These are phyloP conservation scores for Aratinga solstitialis DNA, from an alignment of 2,797 vertebrate genomes.

Conservation along the genomic window DNA sequence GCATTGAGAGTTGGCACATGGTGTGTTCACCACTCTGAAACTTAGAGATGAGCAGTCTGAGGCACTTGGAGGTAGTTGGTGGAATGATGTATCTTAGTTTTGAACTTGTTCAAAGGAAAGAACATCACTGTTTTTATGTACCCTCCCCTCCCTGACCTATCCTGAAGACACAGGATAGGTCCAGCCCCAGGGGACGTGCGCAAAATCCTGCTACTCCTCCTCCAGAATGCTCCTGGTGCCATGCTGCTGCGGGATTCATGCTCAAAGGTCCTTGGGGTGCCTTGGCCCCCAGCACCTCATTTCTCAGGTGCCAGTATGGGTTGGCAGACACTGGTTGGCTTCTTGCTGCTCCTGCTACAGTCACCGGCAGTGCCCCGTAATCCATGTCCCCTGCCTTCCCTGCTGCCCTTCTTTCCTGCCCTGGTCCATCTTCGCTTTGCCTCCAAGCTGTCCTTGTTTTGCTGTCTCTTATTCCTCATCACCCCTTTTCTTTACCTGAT, in stretches of 20 bases:
- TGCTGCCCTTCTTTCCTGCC: background rate
- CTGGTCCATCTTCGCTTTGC: background rate
- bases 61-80: background rate
- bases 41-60: background rate
- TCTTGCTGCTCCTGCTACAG: background rate
- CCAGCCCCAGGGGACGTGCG: background rate
- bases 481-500: background rate
- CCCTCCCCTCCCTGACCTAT: background rate
- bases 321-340: background rate
- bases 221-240: background rate
- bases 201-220: background rate
- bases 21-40: rapidly evolving
- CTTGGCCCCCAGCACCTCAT: background rate
- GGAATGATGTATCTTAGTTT: background rate
- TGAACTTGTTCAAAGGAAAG: background rate
- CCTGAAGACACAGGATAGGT: background rate
- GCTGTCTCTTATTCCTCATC: background rate
- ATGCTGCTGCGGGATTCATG: background rate
- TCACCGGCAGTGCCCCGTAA: background rate
- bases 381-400: background rate
- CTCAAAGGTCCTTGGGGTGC: background rate
- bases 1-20: background rate
- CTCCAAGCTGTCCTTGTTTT: background rate
- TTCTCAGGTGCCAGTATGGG: background rate
- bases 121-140: rapidly evolving